Percentiles rank a stretch among this genome's conserved stretches.
phyloP scores from a whole-genome alignment of 2,113 vertebrate genomes.

The Furnarius figulus region DNA sequence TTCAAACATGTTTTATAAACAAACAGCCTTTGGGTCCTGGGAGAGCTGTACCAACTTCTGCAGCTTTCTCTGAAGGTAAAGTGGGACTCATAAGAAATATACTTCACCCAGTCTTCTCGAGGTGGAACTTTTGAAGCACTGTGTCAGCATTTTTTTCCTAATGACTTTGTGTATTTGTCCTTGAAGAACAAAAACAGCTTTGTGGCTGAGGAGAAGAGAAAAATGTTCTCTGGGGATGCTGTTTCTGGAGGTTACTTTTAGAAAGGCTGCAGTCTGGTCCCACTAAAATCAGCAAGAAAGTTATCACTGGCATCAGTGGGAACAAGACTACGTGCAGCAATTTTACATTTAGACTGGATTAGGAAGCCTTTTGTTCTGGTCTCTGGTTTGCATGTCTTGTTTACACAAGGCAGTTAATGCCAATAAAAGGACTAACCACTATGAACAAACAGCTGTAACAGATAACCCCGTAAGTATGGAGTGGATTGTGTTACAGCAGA shows the following conservation, averaged over 20 bases:
- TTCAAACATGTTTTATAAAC: background rate
- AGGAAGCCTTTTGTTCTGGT: background rate
- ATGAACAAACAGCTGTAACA: background rate
- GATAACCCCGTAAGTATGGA: background rate
- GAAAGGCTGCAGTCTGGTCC: background rate
- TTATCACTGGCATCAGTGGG: background rate
- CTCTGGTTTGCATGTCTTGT: background rate
- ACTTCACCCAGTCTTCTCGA: background rate
- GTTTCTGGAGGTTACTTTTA: background rate
- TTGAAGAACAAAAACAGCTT: background rate
- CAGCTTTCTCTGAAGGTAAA: background rate
- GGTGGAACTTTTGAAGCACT: background rate
- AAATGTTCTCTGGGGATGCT: background rate
- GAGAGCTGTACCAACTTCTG: background rate
- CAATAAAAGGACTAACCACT: background rate
- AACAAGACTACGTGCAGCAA: background rate
- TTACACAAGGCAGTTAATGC: background rate
- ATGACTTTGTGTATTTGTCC: constrained; percentile 19
- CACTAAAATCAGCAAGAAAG: background rate
- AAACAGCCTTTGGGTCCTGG: background rate
- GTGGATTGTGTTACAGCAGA: background rate
- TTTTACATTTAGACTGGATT: background rate
- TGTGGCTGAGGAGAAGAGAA: background rate
- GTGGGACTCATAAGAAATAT: background rate
- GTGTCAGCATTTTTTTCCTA: background rate